These are phyloP conservation scores for Heliconius hermathena DNA, from an alignment of 1,140 invertebrate species.

Conservation along the genomic window DNA sequence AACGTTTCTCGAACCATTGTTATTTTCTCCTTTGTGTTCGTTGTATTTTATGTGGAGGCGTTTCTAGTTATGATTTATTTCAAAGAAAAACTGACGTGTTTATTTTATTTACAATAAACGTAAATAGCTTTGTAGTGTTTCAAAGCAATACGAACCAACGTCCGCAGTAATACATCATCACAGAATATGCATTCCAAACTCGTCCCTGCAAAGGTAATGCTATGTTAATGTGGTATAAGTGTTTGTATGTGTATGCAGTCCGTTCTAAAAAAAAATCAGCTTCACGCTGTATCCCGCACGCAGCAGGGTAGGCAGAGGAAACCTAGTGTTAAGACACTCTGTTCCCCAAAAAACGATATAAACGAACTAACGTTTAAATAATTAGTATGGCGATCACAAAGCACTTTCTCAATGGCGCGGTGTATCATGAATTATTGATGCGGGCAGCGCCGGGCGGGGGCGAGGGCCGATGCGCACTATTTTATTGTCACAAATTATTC, in stretches of 20 bases:
- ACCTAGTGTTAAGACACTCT: no score
- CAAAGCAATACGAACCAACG: background rate
- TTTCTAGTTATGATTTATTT: slow-evolving; percentile 35
- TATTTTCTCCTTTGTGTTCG: slow-evolving; percentile 36
- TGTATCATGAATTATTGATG: slow-evolving; percentile 77
- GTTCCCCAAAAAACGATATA: no score
- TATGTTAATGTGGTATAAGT: slow-evolving; percentile 20
- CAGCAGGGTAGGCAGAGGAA: no score
- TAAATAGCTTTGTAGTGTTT: slow-evolving; percentile 15
- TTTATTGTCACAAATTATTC: slow-evolving; percentile 64
- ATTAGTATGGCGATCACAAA: slow-evolving; percentile 78
- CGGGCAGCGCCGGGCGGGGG: slow-evolving; percentile 41
- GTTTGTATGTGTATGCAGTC: slow-evolving; percentile 37
- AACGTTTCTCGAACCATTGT: slow-evolving; percentile 26
- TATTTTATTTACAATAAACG: slow-evolving; percentile 11
- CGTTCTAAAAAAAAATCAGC: slow-evolving; percentile 29
- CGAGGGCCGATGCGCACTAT: slow-evolving; percentile 44
- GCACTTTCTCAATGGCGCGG: slow-evolving; percentile 78
- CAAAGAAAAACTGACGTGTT: slow-evolving; percentile 30
- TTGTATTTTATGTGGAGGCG: slow-evolving; percentile 39
- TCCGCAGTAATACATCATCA: slow-evolving; percentile 16
- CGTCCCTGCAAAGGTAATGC: background rate
- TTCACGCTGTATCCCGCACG: no score
- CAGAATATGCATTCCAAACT: slow-evolving; percentile 17
- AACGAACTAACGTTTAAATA: slow-evolving; percentile 55